These are phyloP conservation scores for Druceiella hillmani DNA, from an alignment of 2,888 invertebrate genomes.

Conservation along the genomic window DNA sequence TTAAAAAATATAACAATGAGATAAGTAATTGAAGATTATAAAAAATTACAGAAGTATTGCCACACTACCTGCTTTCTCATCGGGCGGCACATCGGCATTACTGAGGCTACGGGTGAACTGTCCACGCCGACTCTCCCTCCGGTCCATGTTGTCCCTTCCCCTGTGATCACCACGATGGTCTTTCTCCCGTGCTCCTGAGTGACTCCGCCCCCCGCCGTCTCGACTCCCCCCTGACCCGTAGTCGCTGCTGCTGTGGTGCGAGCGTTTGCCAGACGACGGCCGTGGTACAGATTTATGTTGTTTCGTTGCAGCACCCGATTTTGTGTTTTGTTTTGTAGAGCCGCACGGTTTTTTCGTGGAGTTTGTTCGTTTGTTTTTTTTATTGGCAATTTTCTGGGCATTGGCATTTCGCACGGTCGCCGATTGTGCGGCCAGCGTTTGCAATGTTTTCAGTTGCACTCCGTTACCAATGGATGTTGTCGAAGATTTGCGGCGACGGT, in stretches of 20 bases:
- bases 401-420: too few species aligned
- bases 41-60: conserved; percentile 1
- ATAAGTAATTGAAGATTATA: neutral
- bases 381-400: too few species aligned
- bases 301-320: conserved; percentile 26
- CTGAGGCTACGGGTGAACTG: conserved; percentile 75
- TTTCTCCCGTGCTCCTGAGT: conserved; percentile 42
- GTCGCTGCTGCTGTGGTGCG: conserved; percentile 50
- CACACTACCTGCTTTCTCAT: conserved; percentile 65
- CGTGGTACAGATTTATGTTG: conserved; percentile 30
- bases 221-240: conserved; percentile 36
- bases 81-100: conserved; percentile 74
- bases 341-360: conserved; percentile 31
- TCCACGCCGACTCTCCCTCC: conserved; percentile 54
- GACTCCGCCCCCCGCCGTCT: conserved; percentile 15
- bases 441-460: too few species aligned
- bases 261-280: conserved; percentile 31
- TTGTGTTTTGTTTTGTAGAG: conserved; percentile 23
- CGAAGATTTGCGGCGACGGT: conserved; percentile 36
- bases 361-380: conserved; percentile 29
- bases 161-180: conserved; percentile 46
- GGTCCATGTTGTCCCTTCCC: conserved; percentile 46
- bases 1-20: conserved; percentile 6
- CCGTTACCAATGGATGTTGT: too few species aligned
- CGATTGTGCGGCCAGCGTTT: too few species aligned